phyloP scores from a whole-genome alignment of 2,797 vertebrate species.

The Graptemys geographica region DNA sequence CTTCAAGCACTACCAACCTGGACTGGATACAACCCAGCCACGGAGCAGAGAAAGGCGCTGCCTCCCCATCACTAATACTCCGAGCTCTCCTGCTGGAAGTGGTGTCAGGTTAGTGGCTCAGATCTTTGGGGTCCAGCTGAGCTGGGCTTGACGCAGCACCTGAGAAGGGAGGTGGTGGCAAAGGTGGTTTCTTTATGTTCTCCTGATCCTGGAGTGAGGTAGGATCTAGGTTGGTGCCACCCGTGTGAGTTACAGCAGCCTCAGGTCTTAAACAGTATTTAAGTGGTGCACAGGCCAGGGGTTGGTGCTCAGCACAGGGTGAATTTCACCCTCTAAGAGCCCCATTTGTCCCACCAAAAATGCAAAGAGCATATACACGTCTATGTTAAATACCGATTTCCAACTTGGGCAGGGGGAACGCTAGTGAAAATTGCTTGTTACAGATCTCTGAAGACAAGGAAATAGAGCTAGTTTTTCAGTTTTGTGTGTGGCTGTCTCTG shows the following conservation, averaged over 20 bases:
- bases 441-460: background rate
- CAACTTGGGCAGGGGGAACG: background rate
- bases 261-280: background rate
- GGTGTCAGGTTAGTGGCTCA: background rate
- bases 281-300: background rate
- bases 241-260: background rate
- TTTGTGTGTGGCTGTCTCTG: background rate
- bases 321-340: background rate
- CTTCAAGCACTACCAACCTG: background rate
- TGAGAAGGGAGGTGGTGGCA: background rate
- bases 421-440: background rate
- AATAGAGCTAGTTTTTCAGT: background rate
- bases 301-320: background rate
- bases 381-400: rapidly evolving
- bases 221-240: background rate
- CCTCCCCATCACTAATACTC: background rate
- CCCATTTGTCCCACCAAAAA: background rate
- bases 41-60: background rate
- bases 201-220: background rate
- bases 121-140: background rate
- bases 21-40: background rate
- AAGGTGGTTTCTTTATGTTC: background rate
- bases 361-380: rapidly evolving
- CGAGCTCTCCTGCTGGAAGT: background rate
- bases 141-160: rapidly evolving